Base-by-base conservation (phyloP, 2,797 vertebrate species). In the Myripristis murdjan region DNA sequence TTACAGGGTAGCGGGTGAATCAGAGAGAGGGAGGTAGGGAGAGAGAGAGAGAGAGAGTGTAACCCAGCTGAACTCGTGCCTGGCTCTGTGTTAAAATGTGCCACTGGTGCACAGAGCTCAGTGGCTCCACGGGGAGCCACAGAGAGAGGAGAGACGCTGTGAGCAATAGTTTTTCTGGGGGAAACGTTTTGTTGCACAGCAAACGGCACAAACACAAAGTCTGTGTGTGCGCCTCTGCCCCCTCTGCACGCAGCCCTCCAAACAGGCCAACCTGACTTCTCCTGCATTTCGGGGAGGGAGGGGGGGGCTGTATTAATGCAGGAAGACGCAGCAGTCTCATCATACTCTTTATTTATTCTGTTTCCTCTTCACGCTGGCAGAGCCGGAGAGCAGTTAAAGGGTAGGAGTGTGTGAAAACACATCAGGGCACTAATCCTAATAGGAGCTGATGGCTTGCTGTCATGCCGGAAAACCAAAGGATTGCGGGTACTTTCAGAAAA, bases 341-440 rank as follows among this genome's bases (percentile, higher is more conserved):
- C 64, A 28, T 37, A 46, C n/a, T n/a, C n/a, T n/a, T n/a, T n/a
- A 24, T 49, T 15, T 68, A 70, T 74, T 77, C 65, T n/a, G 33
- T 52, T 79, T 82, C 63, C 44, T 70, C 76, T 66, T 58, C 41
- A 59, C 62, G 54, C 69, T 64, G 84, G 72, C 73, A 71, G 79
- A 81, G 73, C 75, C 2, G 64, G 61, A 64, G 71, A 85, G 77
- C 77, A 66, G 82, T 77, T 77, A 76, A 73, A 81, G 84, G 85
- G 89, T 85, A 79, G 84, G 84, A 87, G 87, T 76, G 86, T 82
- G 85, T 87, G 90, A 89, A 92, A 93, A 90, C 86, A 85, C 74
- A 79, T 93, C 92, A 94, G 82, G 80, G 64, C 76, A 57, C 82
- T 94, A 93, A 93, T 92, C 90, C 91, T 92, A 92, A 94, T 89